Conservation (phyloP, 1,140 invertebrate genomes). For the Steinernema khuongi region DNA sequence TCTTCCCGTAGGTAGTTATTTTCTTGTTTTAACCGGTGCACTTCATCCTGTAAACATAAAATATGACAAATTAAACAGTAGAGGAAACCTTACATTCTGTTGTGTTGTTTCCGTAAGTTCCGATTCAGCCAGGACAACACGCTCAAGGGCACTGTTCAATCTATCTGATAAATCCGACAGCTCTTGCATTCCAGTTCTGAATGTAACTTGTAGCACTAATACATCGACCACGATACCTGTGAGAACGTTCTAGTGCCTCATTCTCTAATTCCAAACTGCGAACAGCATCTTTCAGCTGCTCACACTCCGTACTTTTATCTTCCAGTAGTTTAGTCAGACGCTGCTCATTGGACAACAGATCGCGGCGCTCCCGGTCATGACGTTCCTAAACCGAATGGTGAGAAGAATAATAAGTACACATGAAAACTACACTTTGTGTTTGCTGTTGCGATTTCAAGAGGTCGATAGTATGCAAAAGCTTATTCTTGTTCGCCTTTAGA, state of each 20-base stretch:
- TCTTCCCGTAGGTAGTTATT: not conserved
- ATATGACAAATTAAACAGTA: not conserved
- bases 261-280: not conserved
- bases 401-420: not conserved
- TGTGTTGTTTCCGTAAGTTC: not conserved
- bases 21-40: not conserved
- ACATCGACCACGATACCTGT: not conserved
- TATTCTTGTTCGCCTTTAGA: not conserved
- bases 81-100: not conserved
- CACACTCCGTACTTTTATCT: not conserved
- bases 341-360: not conserved
- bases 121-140: not conserved
- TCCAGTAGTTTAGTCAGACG: not conserved
- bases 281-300: not conserved
- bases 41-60: not conserved
- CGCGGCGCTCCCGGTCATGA: not conserved
- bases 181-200: not conserved
- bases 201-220: not conserved
- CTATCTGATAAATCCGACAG: not conserved
- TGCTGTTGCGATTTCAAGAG: not conserved
- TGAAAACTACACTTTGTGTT: not conserved
- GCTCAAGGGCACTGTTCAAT: not conserved
- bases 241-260: not conserved
- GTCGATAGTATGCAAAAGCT: not conserved
- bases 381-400: not conserved